Percentiles rank a stretch among this genome's conserved stretches.
Conservation (phyloP, 1,140 invertebrate genomes). For the Brachionus paranguensis region DNA sequence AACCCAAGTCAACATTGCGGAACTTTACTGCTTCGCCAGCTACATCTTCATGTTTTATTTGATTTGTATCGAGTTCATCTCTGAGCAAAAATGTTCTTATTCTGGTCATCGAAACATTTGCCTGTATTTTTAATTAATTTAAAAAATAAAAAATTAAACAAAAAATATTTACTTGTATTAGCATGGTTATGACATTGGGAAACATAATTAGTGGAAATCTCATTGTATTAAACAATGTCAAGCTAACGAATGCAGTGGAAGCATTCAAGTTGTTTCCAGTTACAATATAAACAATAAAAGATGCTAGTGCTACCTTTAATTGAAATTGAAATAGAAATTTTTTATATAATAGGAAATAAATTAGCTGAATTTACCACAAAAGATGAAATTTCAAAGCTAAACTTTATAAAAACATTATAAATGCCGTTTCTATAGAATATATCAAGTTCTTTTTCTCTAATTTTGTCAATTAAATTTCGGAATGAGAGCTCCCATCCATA, state of each 20-base stretch:
- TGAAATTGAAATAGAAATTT: neutral
- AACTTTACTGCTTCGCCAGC: neutral
- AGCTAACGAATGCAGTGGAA: slow-evolving; percentile 74
- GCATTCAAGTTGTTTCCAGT: slow-evolving; percentile 45
- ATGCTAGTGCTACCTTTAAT: slow-evolving; percentile 43
- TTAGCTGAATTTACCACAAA: slow-evolving; percentile 62
- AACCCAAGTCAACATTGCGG: slow-evolving; percentile 13
- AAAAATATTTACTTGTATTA: neutral
- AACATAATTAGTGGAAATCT: slow-evolving; percentile 72
- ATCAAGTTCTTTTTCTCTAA: slow-evolving; percentile 54
- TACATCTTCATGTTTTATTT: neutral
- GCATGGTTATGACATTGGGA: slow-evolving; percentile 57
- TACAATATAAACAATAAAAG: slow-evolving; percentile 55
- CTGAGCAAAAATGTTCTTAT: slow-evolving; percentile 26
- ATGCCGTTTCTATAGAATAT: slow-evolving; percentile 56
- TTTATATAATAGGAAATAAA: neutral
- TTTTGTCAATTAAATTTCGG: slow-evolving; percentile 52
- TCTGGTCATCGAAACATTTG: slow-evolving; percentile 38
- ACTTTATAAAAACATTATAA: slow-evolving; percentile 67
- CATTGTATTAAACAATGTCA: slow-evolving; percentile 94
- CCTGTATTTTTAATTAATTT: neutral
- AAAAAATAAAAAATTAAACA: neutral
- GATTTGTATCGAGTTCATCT: neutral
- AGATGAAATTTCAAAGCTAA: slow-evolving; percentile 89
- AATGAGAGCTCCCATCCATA: slow-evolving; percentile 57